Percentiles rank a stretch among this genome's conserved stretches.
Conservation (phyloP, 2,113 vertebrate genomes). For the Orthochromis malagaraziensis region DNA sequence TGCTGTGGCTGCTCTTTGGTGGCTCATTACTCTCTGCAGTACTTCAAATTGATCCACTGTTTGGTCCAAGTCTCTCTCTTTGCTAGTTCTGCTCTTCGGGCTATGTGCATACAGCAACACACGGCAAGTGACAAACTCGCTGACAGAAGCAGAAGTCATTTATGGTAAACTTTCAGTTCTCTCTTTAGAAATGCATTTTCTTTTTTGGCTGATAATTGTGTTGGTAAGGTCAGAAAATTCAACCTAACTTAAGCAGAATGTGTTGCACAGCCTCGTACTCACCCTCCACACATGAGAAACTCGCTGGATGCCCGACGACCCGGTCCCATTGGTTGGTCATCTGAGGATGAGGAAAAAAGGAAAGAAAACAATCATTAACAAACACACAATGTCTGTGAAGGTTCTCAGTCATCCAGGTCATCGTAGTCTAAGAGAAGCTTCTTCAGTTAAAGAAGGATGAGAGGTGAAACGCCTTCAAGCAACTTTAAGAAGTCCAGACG, state of each 20-base stretch:
- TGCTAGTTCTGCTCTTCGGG: neutral
- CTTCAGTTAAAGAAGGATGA: neutral
- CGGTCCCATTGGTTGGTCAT: slow-evolving; percentile 81
- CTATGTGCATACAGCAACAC: rapidly evolving
- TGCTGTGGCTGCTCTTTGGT: neutral
- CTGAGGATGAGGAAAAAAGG: slow-evolving; percentile 55
- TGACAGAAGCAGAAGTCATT: neutral
- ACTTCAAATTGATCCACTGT: neutral
- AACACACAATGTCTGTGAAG: neutral
- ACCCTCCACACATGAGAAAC: slow-evolving; percentile 91
- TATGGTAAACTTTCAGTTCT: neutral
- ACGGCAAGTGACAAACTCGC: neutral
- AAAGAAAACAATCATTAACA: neutral
- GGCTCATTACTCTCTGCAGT: neutral
- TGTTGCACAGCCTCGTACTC: slow-evolving; percentile 47
- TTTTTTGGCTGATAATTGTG: neutral
- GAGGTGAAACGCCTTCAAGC: neutral
- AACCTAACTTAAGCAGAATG: neutral
- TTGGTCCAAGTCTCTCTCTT: neutral
- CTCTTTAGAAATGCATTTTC: neutral
- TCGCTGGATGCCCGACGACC: slow-evolving; percentile 83
- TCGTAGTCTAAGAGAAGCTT: neutral
- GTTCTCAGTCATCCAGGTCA: rapidly evolving
- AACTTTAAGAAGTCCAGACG: neutral
- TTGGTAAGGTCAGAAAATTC: neutral